Evolutionary conservation across 1,140 invertebrate species (phyloP).

Genomic region (Bombus waltoni): DNA sequence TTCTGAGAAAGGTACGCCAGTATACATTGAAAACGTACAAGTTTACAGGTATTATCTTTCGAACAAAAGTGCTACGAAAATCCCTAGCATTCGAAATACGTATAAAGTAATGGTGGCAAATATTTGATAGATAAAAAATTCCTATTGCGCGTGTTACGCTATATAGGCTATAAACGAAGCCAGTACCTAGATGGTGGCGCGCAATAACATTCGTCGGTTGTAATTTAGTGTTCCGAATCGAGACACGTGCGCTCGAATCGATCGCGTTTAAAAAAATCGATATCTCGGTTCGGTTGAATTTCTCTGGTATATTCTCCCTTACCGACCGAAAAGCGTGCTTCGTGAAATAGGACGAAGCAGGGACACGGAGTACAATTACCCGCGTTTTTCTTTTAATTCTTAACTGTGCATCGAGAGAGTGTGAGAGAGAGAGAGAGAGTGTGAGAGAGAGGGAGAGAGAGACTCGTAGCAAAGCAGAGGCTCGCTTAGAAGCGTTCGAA

Average conservation of each 20-base stretch:
- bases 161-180: background rate
- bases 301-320: background rate
- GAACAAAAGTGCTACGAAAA: background rate
- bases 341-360: slow-evolving; percentile 28
- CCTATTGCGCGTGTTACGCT: too few relatives aligned
- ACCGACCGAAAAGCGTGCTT: background rate
- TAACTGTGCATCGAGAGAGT: background rate
- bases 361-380: slow-evolving; percentile 5
- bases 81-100: background rate
- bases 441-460: too few relatives aligned
- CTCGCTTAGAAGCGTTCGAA: background rate
- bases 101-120: background rate
- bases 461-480: too few relatives aligned
- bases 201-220: background rate
- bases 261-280: background rate
- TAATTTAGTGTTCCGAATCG: background rate
- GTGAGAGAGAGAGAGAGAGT: too few relatives aligned
- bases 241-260: slow-evolving; percentile 17
- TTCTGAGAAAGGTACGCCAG: background rate
- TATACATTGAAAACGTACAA: background rate
- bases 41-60: too few relatives aligned
- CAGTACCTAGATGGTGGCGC: too few relatives aligned
- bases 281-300: background rate
- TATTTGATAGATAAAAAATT: background rate
- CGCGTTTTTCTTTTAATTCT: slow-evolving; percentile 12